Percentiles rank a stretch among this genome's conserved stretches.
phyloP scores from a whole-genome alignment of 2,888 invertebrate genomes.

The Bimastos eiseni region DNA sequence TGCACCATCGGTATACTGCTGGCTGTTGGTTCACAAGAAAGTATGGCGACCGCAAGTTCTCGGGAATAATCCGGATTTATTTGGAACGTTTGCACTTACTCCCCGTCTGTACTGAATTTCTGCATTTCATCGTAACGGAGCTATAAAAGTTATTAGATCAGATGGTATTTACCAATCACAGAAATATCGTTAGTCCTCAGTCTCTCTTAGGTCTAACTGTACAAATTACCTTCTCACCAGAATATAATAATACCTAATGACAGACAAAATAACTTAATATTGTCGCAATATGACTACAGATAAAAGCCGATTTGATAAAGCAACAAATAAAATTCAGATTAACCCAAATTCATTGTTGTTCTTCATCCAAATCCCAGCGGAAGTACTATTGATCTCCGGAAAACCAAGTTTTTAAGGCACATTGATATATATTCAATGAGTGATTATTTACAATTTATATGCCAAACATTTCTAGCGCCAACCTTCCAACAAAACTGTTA shows the following conservation, averaged over 20 bases:
- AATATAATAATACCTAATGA: background rate
- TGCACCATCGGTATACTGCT: too few species aligned
- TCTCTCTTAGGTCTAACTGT: background rate
- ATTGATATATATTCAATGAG: background rate
- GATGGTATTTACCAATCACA: background rate
- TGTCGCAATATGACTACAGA: background rate
- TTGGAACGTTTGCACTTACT: background rate
- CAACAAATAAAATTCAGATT: background rate
- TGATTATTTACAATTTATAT: too few species aligned
- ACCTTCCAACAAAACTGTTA: too few species aligned
- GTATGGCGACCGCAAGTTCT: too few species aligned
- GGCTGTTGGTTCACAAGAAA: too few species aligned
- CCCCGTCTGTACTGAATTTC: background rate
- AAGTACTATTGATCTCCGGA: background rate
- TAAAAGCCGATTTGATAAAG: background rate
- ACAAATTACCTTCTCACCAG: background rate
- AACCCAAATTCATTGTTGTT: conserved; percentile 13
- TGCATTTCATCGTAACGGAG: background rate
- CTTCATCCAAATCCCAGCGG: background rate
- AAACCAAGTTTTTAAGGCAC: background rate
- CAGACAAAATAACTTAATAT: background rate
- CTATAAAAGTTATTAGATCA: conserved; percentile 1
- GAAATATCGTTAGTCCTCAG: background rate
- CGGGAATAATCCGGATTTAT: too few species aligned
- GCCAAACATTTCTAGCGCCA: too few species aligned